A percentile compares a stretch with the other conserved stretches of the same genome.
phyloP scores from a whole-genome alignment of 1,140 invertebrate species.

The Aphidius ervi region DNA sequence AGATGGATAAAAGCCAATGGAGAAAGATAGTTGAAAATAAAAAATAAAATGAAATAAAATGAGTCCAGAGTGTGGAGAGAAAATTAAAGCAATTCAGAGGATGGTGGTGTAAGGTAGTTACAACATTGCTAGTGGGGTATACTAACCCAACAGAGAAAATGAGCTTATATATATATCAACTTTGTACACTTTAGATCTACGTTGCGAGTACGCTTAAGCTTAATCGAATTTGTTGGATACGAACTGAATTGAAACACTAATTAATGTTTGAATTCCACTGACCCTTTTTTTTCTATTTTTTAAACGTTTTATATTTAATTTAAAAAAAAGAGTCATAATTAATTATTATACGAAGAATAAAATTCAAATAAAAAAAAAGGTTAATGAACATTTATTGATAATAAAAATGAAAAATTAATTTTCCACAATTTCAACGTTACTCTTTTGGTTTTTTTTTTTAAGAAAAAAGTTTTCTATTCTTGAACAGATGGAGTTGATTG shows the following conservation, averaged over 20 bases:
- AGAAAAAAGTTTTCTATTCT: no score
- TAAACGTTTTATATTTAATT: no score
- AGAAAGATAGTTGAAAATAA: constrained; percentile 4
- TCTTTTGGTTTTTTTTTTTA: no score
- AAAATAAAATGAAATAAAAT: constrained; percentile 15
- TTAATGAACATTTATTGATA: no score
- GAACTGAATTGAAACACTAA: constrained; percentile 19
- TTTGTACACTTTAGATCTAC: constrained; percentile 1
- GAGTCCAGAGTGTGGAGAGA: constrained; percentile 10
- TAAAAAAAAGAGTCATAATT: no score
- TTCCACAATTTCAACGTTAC: no score
- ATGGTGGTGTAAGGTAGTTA: constrained; percentile 35
- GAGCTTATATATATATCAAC: not conserved
- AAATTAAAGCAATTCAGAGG: constrained; percentile 35
- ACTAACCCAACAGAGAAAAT: constrained; percentile 1
- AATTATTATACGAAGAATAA: no score
- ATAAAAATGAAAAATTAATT: no score
- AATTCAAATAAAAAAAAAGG: no score
- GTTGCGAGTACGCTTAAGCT: not conserved
- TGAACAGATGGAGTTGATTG: constrained; percentile 16
- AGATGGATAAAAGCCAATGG: constrained; percentile 1
- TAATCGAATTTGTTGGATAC: constrained; percentile 19
- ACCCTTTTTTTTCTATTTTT: no score
- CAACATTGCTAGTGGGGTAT: constrained; percentile 30
- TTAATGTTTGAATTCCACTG: constrained; percentile 15